These are phyloP conservation scores for Sebastes vulpes DNA, from an alignment of 2,797 vertebrate genomes.

Conservation along the genomic window DNA sequence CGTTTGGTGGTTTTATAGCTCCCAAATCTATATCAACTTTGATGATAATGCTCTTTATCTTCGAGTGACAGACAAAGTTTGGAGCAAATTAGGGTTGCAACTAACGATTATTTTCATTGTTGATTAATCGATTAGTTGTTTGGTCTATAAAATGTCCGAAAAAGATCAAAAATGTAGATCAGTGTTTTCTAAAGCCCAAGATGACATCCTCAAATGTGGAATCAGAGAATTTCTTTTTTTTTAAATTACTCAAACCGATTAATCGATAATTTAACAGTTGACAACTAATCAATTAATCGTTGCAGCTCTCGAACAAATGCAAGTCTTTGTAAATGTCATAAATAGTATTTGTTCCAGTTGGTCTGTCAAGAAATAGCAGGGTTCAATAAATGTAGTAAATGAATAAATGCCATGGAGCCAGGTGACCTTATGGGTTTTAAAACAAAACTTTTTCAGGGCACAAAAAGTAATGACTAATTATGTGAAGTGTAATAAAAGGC, in stretches of 20 bases:
- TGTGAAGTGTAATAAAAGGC: neutral
- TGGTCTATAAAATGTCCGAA: no score
- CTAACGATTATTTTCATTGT: no score
- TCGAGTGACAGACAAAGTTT: neutral
- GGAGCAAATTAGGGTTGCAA: neutral
- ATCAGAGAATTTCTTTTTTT: no score
- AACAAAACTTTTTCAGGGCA: neutral
- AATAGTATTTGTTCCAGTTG: neutral
- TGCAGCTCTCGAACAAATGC: no score
- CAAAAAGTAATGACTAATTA: neutral
- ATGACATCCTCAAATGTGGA: no score
- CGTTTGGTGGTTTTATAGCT: neutral
- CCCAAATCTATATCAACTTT: neutral
- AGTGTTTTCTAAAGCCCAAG: no score
- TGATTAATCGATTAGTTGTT: no score
- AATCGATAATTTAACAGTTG: no score
- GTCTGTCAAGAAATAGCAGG: neutral
- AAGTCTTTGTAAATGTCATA: neutral
- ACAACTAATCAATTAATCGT: no score
- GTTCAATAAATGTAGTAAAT: neutral
- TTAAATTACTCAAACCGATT: no score
- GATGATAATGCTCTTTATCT: neutral
- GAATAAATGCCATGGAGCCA: neutral
- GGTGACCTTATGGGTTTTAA: neutral
- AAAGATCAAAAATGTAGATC: fast-evolving